Evolutionary conservation across 2,888 invertebrate genomes (phyloP), one percentile per base, ranked within the genome.

Genomic region (Sphaerophoria rueppellii): DNA sequence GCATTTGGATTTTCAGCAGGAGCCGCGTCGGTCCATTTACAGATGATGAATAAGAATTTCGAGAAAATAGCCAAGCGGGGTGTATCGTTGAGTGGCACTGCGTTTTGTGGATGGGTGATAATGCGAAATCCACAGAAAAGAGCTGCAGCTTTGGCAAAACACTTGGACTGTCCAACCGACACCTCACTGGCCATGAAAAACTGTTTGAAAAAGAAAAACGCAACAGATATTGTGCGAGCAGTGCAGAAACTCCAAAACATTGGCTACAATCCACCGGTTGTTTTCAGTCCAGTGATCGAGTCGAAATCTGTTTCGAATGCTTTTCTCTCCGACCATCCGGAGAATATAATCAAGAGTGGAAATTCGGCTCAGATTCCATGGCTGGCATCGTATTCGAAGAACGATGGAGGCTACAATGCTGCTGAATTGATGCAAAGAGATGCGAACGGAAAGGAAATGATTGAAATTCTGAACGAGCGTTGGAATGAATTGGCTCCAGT

Each of bases 401-500:
- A 95, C 67, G 96, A 96, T 90, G 96, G 96, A 73, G 92, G 95
- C 24, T 96, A 95, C 88, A 95, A 96, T 37, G 95, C 94, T 52
- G 82, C 88, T 88, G 92, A 91, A 60, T 90, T 93, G 14, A 86
- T 92, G 67, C 87, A 89, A 50, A 92, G 93, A 6, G 73, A 81
- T 46, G 35, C 37, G 0, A 86, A 86, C 0, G 87, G 88, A 6
- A 90, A 93, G 0, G 90, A 91, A 2, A 87, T 92, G 9, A 90
- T 95, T 4, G 93, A 94, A 63, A 89, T 92, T 0, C 92, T 93
- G 43, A 95, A 95, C 93, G 92, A 93, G 11, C 91, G 93, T 34
- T 88, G 89, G 89, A 87, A 87, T 37, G 89, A 89, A 14, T 80
- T 95, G n/a, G 94, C 94, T 0, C 94, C 94, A 55, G 90, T 93